Base-by-base conservation (phyloP, 2,113 vertebrate species). In the Callaeas wilsoni region DNA sequence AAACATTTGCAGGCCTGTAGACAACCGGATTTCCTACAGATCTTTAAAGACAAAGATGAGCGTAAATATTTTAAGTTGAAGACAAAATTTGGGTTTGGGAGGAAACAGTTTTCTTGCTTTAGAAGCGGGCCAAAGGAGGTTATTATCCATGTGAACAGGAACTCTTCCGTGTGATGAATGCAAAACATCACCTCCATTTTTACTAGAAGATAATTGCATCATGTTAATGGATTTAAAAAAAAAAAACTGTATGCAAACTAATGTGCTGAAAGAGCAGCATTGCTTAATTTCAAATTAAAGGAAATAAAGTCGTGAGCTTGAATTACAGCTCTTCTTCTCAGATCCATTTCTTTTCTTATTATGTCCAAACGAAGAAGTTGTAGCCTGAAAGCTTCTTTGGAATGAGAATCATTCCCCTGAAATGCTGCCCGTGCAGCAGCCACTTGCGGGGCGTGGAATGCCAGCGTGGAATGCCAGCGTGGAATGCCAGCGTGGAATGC, bases 381-480 rank as follows among this genome's bases (percentile, higher is more conserved):
- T 2, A n/a, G 50, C 67, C 49, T 18, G 20, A 0, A 27, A 64
- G 25, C 84, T 83, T 30, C 55, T 80, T 76, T 49, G 29, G 33
- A 25, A 67, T 2, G 49, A 88, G 82, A 20, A 7, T 0, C 5
- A 5, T 12, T 33, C 10, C 74, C 37, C 55, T 73, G 37, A 27
- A 68, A 13, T 1, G 26, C n/a, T 27, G 67, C 30, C 46, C 42
- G 50, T 23, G 37, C 52, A 73, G 14, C 13, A 47, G 49, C 2
- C 64, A 27, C 53, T 55, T 11, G 32, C 53, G n/a, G n/a, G n/a
- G n/a, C n/a, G n/a, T n/a, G n/a, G n/a, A n/a, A n/a, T n/a, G n/a
- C n/a, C n/a, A n/a, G n/a, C n/a, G 63, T 44, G 91, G 82, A 84
- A 93, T 47, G 81, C 95, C 82, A 86, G 91, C 3, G n/a, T n/a